Conservation (phyloP, 2,888 invertebrate species). For the Lasioglossum figueresi region DNA sequence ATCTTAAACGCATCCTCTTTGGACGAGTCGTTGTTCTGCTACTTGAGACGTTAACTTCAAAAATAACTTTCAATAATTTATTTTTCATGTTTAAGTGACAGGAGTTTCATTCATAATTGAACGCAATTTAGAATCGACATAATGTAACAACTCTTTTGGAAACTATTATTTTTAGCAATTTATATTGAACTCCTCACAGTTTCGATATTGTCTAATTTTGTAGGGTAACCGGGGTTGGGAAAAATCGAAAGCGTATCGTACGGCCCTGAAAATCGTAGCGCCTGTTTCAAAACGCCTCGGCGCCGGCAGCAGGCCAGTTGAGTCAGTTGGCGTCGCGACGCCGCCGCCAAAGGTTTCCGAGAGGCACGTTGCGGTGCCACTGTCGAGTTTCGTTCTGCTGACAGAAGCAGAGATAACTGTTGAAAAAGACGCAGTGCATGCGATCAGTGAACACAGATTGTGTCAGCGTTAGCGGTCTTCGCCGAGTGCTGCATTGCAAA, state of each 20-base stretch:
- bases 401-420: conserved; percentile 30
- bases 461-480: background rate
- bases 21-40: background rate
- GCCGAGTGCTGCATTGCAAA: too few species aligned
- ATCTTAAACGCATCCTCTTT: background rate
- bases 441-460: conserved; percentile 22
- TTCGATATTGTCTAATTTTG: background rate
- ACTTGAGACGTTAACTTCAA: background rate
- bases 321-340: conserved; percentile 80
- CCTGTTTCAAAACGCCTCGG: conserved; percentile 62
- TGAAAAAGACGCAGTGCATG: conserved; percentile 26
- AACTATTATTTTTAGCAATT: background rate
- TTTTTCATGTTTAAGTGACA: background rate
- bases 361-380: conserved; percentile 32
- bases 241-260: conserved; percentile 32
- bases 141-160: too few species aligned
- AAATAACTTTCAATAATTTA: background rate
- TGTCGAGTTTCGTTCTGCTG: conserved; percentile 6
- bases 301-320: conserved; percentile 50
- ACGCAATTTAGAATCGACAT: too few species aligned
- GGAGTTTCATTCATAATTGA: too few species aligned
- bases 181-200: background rate
- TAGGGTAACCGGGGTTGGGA: background rate
- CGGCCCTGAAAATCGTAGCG: conserved; percentile 64
- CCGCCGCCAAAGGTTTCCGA: conserved; percentile 69